These are phyloP conservation scores for Hirtodrosophila cameraria DNA, from an alignment of 2,888 invertebrate species.

Conservation along the genomic window DNA sequence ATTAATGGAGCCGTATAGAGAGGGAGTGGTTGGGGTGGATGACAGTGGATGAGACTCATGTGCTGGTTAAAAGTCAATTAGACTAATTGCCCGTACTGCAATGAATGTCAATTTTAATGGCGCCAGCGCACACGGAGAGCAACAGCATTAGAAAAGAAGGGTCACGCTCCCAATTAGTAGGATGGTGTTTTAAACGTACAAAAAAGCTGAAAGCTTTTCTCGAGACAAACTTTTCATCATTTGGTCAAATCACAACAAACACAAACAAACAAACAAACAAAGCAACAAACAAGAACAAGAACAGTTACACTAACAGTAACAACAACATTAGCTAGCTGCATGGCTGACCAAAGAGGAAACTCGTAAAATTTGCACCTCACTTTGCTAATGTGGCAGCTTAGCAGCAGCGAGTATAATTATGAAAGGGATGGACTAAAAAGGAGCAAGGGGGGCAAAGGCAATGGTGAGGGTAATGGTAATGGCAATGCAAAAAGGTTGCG, in stretches of 20 bases:
- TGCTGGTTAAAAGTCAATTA: constrained; percentile 78
- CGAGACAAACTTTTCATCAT: constrained; percentile 61
- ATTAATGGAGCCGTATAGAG: constrained; percentile 34
- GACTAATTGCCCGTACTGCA: constrained; percentile 74
- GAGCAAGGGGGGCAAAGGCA: background rate
- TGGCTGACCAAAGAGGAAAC: constrained; percentile 63
- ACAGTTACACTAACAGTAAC: too few species aligned
- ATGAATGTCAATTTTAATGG: constrained; percentile 77
- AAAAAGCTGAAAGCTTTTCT: constrained; percentile 50
- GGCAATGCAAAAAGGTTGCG: too few species aligned
- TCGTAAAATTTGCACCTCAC: constrained; percentile 77
- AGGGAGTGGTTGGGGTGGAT: background rate
- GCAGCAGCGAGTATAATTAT: too few species aligned
- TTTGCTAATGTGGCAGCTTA: constrained; percentile 76
- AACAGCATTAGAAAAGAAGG: constrained; percentile 21
- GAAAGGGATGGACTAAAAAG: background rate
- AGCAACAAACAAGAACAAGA: constrained; percentile 29
- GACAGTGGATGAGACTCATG: constrained; percentile 31
- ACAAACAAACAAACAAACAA: constrained; percentile 34
- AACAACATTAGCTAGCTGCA: constrained; percentile 18
- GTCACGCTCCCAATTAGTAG: constrained; percentile 50
- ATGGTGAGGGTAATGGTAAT: background rate
- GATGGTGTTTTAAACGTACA: constrained; percentile 16
- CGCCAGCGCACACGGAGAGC: constrained; percentile 63
- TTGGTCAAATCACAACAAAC: constrained; percentile 54